These are phyloP conservation scores for Pterocles burchelli DNA, from an alignment of 2,113 vertebrate genomes.

Conservation along the genomic window DNA sequence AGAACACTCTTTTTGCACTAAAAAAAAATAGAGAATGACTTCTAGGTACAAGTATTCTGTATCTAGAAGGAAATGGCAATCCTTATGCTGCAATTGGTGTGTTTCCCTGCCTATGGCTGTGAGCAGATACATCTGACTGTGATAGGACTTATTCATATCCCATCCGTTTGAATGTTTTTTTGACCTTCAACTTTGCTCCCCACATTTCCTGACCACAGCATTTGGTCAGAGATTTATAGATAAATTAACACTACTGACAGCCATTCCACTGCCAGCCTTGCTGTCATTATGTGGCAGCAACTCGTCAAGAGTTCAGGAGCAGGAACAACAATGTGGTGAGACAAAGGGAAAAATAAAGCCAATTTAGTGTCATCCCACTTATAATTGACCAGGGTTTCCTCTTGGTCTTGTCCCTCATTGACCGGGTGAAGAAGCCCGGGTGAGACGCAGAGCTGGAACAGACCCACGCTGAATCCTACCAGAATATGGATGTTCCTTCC, in stretches of 20 bases:
- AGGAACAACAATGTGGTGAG: constrained; percentile 13
- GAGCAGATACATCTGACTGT: background rate
- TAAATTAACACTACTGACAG: constrained; percentile 40
- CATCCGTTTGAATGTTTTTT: background rate
- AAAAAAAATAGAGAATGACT: background rate
- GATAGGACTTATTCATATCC: background rate
- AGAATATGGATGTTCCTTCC: background rate
- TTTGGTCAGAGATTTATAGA: constrained; percentile 64
- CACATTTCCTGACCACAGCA: background rate
- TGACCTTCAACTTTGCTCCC: constrained; percentile 40
- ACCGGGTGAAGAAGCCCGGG: background rate
- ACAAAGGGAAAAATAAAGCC: constrained; percentile 25
- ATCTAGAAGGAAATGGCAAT: background rate
- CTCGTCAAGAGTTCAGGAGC: constrained; percentile 48
- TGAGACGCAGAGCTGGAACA: background rate
- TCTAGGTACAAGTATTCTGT: background rate
- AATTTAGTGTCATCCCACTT: background rate
- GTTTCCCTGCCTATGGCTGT: background rate
- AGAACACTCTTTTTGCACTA: background rate
- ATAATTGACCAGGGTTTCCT: background rate
- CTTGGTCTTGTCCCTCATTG: background rate
- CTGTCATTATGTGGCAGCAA: constrained; percentile 25
- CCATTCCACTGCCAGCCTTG: constrained; percentile 31
- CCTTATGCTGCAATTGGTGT: background rate
- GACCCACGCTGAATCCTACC: background rate